Base-by-base conservation (phyloP, 2,113 vertebrate species). In the Zingel zingel region DNA sequence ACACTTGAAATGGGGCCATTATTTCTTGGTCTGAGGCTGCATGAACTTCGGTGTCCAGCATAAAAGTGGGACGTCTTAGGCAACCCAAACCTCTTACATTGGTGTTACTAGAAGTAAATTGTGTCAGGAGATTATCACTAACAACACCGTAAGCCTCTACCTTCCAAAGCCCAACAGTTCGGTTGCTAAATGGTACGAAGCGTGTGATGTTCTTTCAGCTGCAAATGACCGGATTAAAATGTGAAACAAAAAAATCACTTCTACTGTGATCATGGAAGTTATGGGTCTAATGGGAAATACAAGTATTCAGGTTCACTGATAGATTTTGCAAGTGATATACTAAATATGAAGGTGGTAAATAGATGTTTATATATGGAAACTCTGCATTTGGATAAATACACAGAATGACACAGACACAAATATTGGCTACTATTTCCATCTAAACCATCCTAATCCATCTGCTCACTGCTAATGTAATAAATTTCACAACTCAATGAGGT, bases 381-480 rank as follows among this genome's bases (percentile, higher is more conserved):
- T 13, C 21, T 47, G 19, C 13, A 33, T 36, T 56, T 9, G 39
- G 3, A 70, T 19, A 58, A 61, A 66, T 9, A 23, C 36, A 62
- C 3, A 21, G 3, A 43, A 0, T 2, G 15, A 21, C 10, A 57
- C 9, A 27, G 25, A 58, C 18, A 0, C 16, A 39, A 47, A 59
- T 50, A 39, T n/a, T 12, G 64, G 43, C 13, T 19, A 23, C 27
- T 9, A 9, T 45, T 59, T 79, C 76, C 58, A 78, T 83, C 61
- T 39, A 10, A 39, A 39, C 39, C 39, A 39, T 39, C 9, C 39
- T 39, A 39, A 39, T 79, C 73, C n/a, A 63, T 84, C 81, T 84
- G 62, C 78, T 82, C 72, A 54, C 66, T 21, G 14, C 69, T 83
- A 83, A 85, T 89, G 72, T 81, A 88, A 92, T 91, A 89, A 81